Conservation (phyloP, 2,797 vertebrate genomes). For the Poliocrania exsul region DNA sequence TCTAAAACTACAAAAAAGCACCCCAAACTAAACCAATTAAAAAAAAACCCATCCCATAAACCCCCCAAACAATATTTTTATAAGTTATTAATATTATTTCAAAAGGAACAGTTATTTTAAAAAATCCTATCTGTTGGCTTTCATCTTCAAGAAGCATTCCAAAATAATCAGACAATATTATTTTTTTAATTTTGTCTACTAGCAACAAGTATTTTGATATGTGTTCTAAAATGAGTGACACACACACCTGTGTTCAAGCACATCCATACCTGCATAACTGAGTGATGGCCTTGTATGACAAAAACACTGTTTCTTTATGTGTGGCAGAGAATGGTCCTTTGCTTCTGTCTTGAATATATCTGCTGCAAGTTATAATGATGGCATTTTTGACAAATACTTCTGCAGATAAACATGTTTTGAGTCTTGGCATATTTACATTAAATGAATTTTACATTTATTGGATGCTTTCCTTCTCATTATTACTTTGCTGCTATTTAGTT, state of each 20-base stretch:
- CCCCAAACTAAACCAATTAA: background rate
- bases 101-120: constrained; percentile 16
- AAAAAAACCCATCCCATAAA: background rate
- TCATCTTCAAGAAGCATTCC: background rate
- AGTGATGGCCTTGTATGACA: background rate
- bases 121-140: constrained; percentile 10
- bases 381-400: background rate
- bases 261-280: background rate
- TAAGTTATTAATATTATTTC: background rate
- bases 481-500: background rate
- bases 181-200: background rate
- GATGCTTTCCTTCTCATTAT: background rate
- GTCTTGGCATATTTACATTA: background rate
- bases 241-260: background rate
- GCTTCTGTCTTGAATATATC: background rate
- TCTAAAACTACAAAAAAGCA: background rate
- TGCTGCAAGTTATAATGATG: background rate
- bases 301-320: background rate
- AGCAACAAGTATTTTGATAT: background rate
- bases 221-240: background rate
- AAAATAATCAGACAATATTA: background rate
- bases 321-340: background rate
- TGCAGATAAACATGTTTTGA: background rate
- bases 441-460: background rate
- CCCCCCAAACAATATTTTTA: background rate